These are phyloP conservation scores for sheep (Ovis aries) DNA, from an alignment of 2,113 vertebrate genomes.

Conservation along the genomic window ARS-UI_Ramb_v3.0 NC_056076.1:3934001-3934500, in stretches of 20 bases:
- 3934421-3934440: neutral
- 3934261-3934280: neutral
- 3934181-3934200: neutral
- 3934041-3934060: fast-evolving
- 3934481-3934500: neutral
- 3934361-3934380: neutral
- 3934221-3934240: neutral
- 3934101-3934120: neutral
- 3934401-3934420: neutral
- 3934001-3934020: neutral
- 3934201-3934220: neutral
- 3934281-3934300: neutral
- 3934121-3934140: neutral
- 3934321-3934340: neutral
- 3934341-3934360: neutral
- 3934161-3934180: neutral
- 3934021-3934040: fast-evolving
- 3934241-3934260: neutral
- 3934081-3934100: neutral
- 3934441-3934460: neutral
- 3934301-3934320: neutral
- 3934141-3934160: neutral
- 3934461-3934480: neutral
- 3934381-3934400: neutral
- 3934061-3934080: neutral